Base-by-base conservation (phyloP, 2,113 vertebrate species). In the Hoplias malabaricus region DNA sequence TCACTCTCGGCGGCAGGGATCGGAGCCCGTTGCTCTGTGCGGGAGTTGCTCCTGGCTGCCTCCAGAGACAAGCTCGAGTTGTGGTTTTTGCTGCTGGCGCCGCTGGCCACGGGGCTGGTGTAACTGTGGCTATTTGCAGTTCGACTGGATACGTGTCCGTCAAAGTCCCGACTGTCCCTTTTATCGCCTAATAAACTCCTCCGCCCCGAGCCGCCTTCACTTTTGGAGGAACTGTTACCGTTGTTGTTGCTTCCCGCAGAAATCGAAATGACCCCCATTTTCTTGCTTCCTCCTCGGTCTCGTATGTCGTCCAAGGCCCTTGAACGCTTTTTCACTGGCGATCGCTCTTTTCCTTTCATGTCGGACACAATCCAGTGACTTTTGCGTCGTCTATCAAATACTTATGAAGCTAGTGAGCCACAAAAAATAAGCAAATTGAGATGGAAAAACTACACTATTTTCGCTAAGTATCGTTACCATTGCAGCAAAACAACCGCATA, bases 331-430 rank as follows among this genome's bases (percentile, higher is more conserved):
- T 98, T 98, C 61, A 95, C 94, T 67, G 96, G 96, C 38, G 96
- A 97, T 85, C 96, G 95, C 89, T 98, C 96, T 89, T 98, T 98
- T 75, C 95, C 96, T 90, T 98, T 98, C 96, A 98, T 98, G 78
- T 84, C 88, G 74, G 80, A 84, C 81, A 82, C 65, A n/a, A n/a
- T n/a, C 78, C 62, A 73, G 56, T 69, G 83, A 79, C 77, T 77
- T n/a, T 61, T 67, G 46, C 53, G 62, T n/a, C 69, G 63, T 4
- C 50, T 75, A 80, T 66, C 62, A 66, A 75, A 69, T 66, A 75
- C 40, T 53, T 62, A 38, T 50, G 23, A 61, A 69, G 33, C 65
- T 42, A 54, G 36, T 42, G 62, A 2, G 56, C 54, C 62, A 63
- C 13, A 1, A 56, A 23, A 43, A 27, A 21, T 27, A 7, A 5